A percentile compares a stretch with the other conserved stretches of the same genome.
phyloP scores from a whole-genome alignment of 2,113 vertebrate genomes.

The Xenopus tropicalis region UCB_Xtro_10.0 CM004449.2:41043001-41043500 shows the following conservation, averaged over 20 bases:
- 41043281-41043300: background rate
- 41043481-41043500: too few species aligned
- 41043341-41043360: background rate
- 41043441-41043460: too few species aligned
- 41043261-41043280: conserved; percentile 16
- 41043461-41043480: too few species aligned
- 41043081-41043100: background rate
- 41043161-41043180: background rate
- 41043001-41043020: too few species aligned
- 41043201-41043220: too few species aligned
- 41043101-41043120: conserved; percentile 23
- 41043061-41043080: conserved; percentile 21
- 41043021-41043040: too few species aligned
- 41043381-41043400: too few species aligned
- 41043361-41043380: too few species aligned
- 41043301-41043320: background rate
- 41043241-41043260: background rate
- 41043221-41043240: background rate
- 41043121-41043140: background rate
- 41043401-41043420: too few species aligned
- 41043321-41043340: background rate
- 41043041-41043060: background rate
- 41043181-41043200: too few species aligned
- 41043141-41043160: conserved; percentile 2
- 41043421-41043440: too few species aligned